Percentiles rank a stretch among this genome's conserved stretches.
Conservation (phyloP, 2,888 invertebrate species). For the Bombylius major region DNA sequence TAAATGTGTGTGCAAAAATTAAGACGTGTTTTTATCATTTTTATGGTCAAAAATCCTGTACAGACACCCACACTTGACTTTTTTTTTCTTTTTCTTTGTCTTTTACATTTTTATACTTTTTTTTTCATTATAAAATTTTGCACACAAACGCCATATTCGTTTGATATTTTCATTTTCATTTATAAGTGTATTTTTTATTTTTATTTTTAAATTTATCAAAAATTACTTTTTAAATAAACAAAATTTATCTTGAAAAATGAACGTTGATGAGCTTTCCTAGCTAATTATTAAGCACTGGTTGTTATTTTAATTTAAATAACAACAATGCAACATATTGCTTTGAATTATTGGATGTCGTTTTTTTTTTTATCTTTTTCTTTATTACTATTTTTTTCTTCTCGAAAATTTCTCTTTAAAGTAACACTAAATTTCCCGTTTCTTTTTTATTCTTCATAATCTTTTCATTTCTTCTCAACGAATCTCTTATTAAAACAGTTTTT, state of each 20-base stretch:
- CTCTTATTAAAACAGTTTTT: slow-evolving; percentile 1
- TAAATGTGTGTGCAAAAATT: not conserved
- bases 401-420: too few relatives aligned
- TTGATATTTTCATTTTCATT: slow-evolving; percentile 13
- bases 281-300: slow-evolving; percentile 19
- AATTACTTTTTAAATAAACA: not conserved
- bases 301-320: slow-evolving; percentile 11
- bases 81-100: slow-evolving; percentile 8
- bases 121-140: not conserved
- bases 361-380: not conserved
- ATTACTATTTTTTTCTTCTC: not conserved
- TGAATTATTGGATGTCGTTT: slow-evolving; percentile 12
- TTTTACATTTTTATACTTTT: slow-evolving; percentile 5
- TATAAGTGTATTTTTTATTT: slow-evolving; percentile 1
- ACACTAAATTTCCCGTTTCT: too few relatives aligned
- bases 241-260: not conserved
- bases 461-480: not conserved
- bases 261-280: slow-evolving; percentile 13
- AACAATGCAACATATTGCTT: slow-evolving; percentile 12
- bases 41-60: slow-evolving; percentile 24
- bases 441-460: too few relatives aligned
- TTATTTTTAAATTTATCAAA: not conserved
- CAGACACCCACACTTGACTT: slow-evolving; percentile 17
- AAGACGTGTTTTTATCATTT: not conserved
- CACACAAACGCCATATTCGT: slow-evolving; percentile 15